Percentiles rank a stretch among this genome's conserved stretches.
phyloP scores from a whole-genome alignment of 1,140 invertebrate genomes.

The Cyclina sinensis region DNA sequence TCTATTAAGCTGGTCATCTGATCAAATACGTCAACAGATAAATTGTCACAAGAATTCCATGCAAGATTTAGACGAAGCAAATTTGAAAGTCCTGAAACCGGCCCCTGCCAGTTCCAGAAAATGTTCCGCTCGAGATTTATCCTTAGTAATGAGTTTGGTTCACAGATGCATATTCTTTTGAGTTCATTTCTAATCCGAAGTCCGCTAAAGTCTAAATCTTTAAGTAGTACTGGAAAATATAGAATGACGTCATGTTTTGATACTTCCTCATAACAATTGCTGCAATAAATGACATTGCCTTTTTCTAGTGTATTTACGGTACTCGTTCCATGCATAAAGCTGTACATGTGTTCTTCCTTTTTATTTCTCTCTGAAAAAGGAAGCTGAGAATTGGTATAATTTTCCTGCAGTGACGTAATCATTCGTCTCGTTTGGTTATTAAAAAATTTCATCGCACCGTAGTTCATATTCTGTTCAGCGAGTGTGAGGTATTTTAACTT shows the following conservation, averaged over 20 bases:
- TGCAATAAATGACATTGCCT: not conserved
- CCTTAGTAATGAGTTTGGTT: not conserved
- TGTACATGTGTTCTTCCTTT: no score
- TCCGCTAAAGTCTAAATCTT: not conserved
- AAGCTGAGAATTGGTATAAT: not conserved
- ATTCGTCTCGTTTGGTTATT: not conserved
- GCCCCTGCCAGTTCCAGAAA: constrained; percentile 13
- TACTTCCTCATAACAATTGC: not conserved
- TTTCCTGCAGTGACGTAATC: not conserved
- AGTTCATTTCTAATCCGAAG: not conserved
- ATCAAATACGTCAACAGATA: not conserved
- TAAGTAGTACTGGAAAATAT: not conserved
- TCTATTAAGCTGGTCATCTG: not conserved
- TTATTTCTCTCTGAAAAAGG: no score
- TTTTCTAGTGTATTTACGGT: not conserved
- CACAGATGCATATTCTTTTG: constrained; percentile 18
- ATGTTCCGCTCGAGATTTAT: not conserved
- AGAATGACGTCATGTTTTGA: not conserved
- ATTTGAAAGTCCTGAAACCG: not conserved
- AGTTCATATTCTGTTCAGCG: not conserved
- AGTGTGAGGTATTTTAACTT: not conserved
- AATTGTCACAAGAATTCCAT: constrained; percentile 38
- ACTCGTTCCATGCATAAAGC: no score
- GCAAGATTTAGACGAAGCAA: not conserved
- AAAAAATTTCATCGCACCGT: not conserved